Percentiles rank a stretch among this genome's conserved stretches.
Conservation (phyloP, 2,888 invertebrate species). For the Sussaba pulchella region DNA sequence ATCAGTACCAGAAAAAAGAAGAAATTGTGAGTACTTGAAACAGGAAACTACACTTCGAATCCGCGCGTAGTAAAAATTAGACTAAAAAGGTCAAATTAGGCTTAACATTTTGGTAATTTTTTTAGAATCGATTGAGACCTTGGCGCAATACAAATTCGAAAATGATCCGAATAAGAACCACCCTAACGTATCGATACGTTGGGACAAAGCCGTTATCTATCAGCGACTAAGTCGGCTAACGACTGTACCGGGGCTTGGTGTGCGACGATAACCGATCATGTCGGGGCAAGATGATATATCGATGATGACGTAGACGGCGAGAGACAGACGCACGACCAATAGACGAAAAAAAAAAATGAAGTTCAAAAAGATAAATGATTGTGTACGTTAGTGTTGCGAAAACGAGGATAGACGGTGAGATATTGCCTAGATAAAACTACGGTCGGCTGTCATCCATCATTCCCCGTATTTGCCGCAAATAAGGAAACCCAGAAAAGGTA, state of each 20-base stretch:
- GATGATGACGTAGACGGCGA: slow-evolving; percentile 8
- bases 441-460: background rate
- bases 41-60: too few relatives aligned
- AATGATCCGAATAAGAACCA: too few relatives aligned
- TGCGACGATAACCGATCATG: slow-evolving; percentile 3
- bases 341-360: background rate
- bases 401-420: background rate
- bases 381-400: background rate
- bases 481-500: too few relatives aligned
- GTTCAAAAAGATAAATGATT: background rate
- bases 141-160: too few relatives aligned
- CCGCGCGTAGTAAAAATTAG: too few relatives aligned
- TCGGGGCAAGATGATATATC: slow-evolving; percentile 10
- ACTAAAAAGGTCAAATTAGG: too few relatives aligned
- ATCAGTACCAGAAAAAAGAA: too few relatives aligned
- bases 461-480: background rate
- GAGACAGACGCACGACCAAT: background rate
- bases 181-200: background rate
- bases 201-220: too few relatives aligned
- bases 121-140: too few relatives aligned
- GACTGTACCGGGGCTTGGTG: background rate
- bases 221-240: background rate
- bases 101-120: too few relatives aligned
- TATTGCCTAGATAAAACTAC: background rate
- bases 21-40: too few relatives aligned